These are phyloP conservation scores for Chauna torquata DNA, from an alignment of 2,113 vertebrate species.

Conservation along the genomic window DNA sequence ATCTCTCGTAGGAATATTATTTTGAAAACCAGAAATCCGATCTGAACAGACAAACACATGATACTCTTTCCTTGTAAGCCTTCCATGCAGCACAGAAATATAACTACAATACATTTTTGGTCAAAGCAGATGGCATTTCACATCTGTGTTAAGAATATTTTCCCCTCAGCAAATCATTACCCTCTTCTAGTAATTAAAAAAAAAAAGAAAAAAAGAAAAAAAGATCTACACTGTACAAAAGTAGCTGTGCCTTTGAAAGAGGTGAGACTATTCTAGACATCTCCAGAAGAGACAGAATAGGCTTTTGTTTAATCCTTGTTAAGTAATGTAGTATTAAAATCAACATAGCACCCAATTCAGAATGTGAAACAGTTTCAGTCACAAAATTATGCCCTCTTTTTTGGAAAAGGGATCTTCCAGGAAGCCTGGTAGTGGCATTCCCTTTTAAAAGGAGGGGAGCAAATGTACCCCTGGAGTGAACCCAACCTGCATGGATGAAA, in stretches of 20 bases:
- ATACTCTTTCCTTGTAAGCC: neutral
- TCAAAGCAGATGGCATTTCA: neutral
- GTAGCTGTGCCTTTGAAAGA: neutral
- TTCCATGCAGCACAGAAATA: neutral
- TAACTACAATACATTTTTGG: neutral
- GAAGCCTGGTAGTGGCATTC: neutral
- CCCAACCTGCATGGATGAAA: neutral
- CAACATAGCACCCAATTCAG: neutral
- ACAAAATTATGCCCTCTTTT: neutral
- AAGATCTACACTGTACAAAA: neutral
- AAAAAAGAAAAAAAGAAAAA: neutral
- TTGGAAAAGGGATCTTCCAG: neutral
- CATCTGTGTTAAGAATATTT: neutral
- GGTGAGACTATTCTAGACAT: neutral
- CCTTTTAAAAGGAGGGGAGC: neutral
- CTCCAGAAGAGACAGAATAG: neutral
- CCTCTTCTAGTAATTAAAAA: neutral
- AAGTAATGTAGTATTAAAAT: neutral
- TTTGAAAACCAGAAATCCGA: constrained; percentile 1
- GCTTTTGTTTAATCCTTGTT: neutral
- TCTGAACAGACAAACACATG: neutral
- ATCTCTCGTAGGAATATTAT: neutral
- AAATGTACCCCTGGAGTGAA: neutral
- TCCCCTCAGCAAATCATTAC: neutral
- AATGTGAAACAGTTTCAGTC: neutral